Base-by-base conservation (phyloP, 2,113 vertebrate species). In the Sitta europaea region DNA sequence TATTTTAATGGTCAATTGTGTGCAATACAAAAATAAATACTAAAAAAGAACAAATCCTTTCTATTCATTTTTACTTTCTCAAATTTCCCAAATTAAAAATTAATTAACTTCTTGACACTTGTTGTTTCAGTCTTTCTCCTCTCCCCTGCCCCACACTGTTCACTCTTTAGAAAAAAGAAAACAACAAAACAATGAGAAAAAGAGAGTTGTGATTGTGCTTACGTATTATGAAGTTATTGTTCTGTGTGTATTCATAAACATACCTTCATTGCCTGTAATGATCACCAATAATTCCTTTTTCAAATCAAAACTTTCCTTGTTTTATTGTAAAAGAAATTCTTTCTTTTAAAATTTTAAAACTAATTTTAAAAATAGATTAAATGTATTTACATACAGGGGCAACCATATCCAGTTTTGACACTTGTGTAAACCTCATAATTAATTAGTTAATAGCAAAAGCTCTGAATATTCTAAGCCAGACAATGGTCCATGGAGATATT, bases 111-210 rank as follows among this genome's bases (percentile, higher is more conserved):
- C 23, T 84, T 92, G 25, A 45, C 4, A 21, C 4, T 22, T 80
- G 8, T 35, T 77, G 6, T 51, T 45, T 33, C 1, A 2, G 10
- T 7, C 5, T 35, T 38, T 25, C 2, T 36, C 12, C 3, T 4
- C 5, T 12, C 10, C 12, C 10, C 3, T 21, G 31, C 3, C 7
- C 9, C 2, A 0, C 6, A 16, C 4, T 54, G 3, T 68, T 57
- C 10, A 47, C 11, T 62, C 5, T 53, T 78, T 29, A 57, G 15
- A 27, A 43, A 62, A 16, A 31, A 50, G 18, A 50, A 31, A 8
- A 3, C 1, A 16, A 36, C 9, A 25, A 21, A 67, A 33, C 6
- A 13, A 13, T 1, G 11, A 1, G 21, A 38, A 47, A 47, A 28
- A 40, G 18, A 20, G 4, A 25, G 1, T 27, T 27, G 2, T 10